Base-by-base conservation (phyloP, 92 coral and sea anemone species). In the Isaurus tuberculatus region DNA sequence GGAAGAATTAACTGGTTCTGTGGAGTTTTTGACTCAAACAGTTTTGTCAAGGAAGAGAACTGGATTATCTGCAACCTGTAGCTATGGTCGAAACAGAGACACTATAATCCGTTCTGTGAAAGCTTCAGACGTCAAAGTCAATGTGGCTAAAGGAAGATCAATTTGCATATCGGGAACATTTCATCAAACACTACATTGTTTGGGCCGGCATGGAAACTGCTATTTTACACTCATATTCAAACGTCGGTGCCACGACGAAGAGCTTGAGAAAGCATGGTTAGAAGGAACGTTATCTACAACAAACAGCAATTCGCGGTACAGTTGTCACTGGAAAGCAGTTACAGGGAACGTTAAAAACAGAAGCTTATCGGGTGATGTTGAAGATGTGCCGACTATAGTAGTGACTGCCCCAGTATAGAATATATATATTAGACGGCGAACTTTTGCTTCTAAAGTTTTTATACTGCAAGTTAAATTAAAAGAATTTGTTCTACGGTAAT, bases 291-390 rank as follows among this genome's bases (percentile, higher is more conserved):
- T 77, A 0, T 20, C 34, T 3, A 77, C 82, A 0, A 58, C 51
- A 1, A 5, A 64, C 19, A 77, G 32, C n/a, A 5, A 58, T 5
- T 25, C 82, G 1, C 48, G 82, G 68, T 33, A 58, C 31, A 61
- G 69, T 46, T 28, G 49, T 27, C 34, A 58, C 32, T 77, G 82
- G 82, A 77, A 77, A 15, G 82, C 82, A 4, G 82, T 77, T 13
- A 36, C 70, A 33, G 28, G 55, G 7, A 51, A 77, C 25, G 63
- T 8, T 20, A 17, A 42, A 5, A 33, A 22, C 14, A 27, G 28
- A 49, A 77, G 5, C 0, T 20, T 22, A 17, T 55, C 53, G 13
- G 49, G 34, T 2, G 33, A 55, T 46, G 10, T 22, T 37, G 17
- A n/a, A 40, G 16, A 13, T 30, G 32, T 75, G 13, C 82, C 82